These are phyloP conservation scores for Chloebia gouldiae DNA, from an alignment of 2,113 vertebrate species.

Conservation along the genomic window DNA sequence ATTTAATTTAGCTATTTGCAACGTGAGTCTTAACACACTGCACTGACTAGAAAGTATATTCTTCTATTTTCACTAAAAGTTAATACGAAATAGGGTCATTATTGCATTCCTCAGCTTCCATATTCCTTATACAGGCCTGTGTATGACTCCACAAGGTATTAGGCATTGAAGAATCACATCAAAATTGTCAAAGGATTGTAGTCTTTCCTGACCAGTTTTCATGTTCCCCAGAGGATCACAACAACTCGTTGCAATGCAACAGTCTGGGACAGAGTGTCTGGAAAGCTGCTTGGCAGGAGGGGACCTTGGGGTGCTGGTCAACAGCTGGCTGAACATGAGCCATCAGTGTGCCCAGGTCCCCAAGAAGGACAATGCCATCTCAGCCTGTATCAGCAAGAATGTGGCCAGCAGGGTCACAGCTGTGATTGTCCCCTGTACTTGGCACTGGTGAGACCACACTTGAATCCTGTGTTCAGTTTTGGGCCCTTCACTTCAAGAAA, in stretches of 20 bases:
- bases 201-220: neutral
- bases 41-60: neutral
- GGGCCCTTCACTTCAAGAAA: neutral
- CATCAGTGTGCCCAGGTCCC: neutral
- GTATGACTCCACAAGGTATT: neutral
- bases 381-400: neutral
- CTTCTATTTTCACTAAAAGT: neutral
- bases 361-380: neutral
- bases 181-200: neutral
- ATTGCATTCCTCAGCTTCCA: neutral
- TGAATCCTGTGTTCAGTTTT: neutral
- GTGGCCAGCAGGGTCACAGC: neutral
- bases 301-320: neutral
- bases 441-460: neutral
- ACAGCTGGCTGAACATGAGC: neutral
- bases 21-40: neutral
- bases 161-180: neutral
- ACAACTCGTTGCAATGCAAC: accelerated
- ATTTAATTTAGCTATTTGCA: neutral
- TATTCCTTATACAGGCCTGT: neutral
- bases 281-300: neutral
- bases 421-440: neutral
- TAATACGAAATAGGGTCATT: neutral
- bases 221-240: neutral
- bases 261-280: neutral